Evolutionary conservation across 2,888 invertebrate species (phyloP), one percentile per base, ranked within the genome.

Genomic region (Stenodera caucasica): DNA sequence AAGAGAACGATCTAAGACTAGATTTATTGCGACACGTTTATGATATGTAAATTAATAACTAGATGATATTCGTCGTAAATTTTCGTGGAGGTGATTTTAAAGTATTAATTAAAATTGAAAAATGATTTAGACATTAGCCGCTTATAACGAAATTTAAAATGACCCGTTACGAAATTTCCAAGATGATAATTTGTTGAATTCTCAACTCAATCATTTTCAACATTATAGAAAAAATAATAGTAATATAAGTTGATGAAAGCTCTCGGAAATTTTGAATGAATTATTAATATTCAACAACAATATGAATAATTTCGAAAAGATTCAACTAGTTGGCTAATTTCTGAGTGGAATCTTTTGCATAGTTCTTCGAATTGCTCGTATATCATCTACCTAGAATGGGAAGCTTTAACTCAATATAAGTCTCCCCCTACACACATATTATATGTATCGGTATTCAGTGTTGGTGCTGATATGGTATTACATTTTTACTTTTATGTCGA

Each of bases 401-500:
- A 49, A 55, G 53, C 57, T 60, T 63, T 65, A 60, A 63, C 67
- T 67, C 68, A 65, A 68, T 70, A 70, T 65, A 64, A 57, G 55
- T 58, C 26, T 21, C 23, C 21, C 21, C 45, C 45, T 15, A 3
- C 9, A 45, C 18, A 45, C 12, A 40, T 21, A 40, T n/a, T n/a
- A 14, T 49, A 51, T 29, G 55, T 67, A 67, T 67, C 63, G 67
- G 68, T 67, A 67, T 67, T 67, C 66, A 64, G 59, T 65, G 66
- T 68, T 65, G 53, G 66, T 64, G 60, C 70, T 61, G 62, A 69
- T 69, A 72, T 68, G 70, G 70, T 64, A 64, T 66, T 64, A 53
- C 68, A 71, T 70, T 71, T 71, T 66, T 69, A 62, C 65, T 70
- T 71, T 72, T 67, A 71, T 72, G 72, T 67, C 70, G 69, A 68